These are phyloP conservation scores for Phoxinus phoxinus DNA, from an alignment of 2,113 vertebrate species.

Conservation along the genomic window DNA sequence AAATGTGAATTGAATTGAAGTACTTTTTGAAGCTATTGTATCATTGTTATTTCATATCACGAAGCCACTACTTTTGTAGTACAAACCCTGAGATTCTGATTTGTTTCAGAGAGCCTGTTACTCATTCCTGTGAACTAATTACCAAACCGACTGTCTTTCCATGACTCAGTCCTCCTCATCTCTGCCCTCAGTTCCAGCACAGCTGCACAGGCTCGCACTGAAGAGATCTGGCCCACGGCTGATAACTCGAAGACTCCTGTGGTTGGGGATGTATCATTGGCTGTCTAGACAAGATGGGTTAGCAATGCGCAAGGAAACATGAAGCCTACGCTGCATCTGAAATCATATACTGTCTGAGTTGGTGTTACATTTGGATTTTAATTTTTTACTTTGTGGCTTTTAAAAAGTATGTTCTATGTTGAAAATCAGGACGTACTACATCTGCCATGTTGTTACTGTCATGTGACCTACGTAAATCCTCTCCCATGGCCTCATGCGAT, in stretches of 20 bases:
- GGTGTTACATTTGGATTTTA: too few relatives aligned
- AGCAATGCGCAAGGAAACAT: neutral
- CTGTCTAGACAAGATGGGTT: conserved; percentile 64
- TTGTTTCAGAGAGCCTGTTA: conserved; percentile 43
- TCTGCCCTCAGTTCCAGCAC: conserved; percentile 60
- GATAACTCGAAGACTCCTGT: conserved; percentile 56
- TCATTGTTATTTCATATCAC: neutral
- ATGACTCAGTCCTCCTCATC: conserved; percentile 69
- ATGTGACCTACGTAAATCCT: too few relatives aligned
- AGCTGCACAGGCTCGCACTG: conserved; percentile 64
- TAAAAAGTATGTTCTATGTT: too few relatives aligned
- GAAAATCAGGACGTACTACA: too few relatives aligned
- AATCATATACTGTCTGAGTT: too few relatives aligned
- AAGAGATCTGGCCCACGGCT: conserved; percentile 62
- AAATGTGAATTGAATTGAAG: neutral
- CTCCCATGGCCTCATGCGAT: too few relatives aligned
- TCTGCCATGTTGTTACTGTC: too few relatives aligned
- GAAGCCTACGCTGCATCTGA: neutral
- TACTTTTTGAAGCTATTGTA: neutral
- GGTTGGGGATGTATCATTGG: conserved; percentile 47
- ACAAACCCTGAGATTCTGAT: neutral
- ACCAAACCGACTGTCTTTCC: conserved; percentile 67
- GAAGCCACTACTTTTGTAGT: neutral
- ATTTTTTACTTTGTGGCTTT: too few relatives aligned
- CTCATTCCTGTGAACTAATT: conserved; percentile 70